Evolutionary conservation across 2,113 vertebrate genomes (phyloP).

Genomic region (Fulmarus glacialis): DNA sequence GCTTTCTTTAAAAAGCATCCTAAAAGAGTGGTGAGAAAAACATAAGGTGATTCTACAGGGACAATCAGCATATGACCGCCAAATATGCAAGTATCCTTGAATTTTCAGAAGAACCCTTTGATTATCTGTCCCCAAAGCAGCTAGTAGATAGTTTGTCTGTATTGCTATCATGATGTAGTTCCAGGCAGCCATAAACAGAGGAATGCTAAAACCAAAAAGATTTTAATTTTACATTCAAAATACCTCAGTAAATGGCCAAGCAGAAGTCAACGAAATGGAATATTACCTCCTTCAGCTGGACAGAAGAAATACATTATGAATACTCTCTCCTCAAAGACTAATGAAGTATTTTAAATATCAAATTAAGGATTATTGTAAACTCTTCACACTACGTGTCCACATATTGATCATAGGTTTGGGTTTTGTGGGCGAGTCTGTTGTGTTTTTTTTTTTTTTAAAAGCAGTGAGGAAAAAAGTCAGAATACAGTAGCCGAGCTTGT

Average conservation of each 20-base stretch:
- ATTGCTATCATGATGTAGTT: not conserved
- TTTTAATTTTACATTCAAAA: not conserved
- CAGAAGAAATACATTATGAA: not conserved
- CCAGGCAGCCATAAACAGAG: not conserved
- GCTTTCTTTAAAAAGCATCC: constrained; percentile 98
- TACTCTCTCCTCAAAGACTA: not conserved
- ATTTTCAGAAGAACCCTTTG: not conserved
- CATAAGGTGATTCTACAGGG: not conserved
- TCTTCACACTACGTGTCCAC: not conserved
- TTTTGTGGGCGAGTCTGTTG: not conserved
- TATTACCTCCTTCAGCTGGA: not conserved
- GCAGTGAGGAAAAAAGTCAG: not conserved
- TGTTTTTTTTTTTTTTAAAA: not conserved
- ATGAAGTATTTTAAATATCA: not conserved
- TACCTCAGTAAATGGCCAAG: not conserved
- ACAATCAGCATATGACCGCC: not conserved
- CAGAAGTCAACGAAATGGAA: not conserved
- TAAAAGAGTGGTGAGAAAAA: constrained; percentile 61
- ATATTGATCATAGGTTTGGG: not conserved
- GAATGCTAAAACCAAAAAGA: not conserved
- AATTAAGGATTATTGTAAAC: not conserved
- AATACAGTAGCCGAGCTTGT: not conserved
- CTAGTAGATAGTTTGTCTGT: not conserved
- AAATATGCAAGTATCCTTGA: not conserved
- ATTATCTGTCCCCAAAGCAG: not conserved